Evolutionary conservation across 2,888 invertebrate species (phyloP), one percentile per base, ranked within the genome.

Genomic region (Caenorhabditis sp.): DNA sequence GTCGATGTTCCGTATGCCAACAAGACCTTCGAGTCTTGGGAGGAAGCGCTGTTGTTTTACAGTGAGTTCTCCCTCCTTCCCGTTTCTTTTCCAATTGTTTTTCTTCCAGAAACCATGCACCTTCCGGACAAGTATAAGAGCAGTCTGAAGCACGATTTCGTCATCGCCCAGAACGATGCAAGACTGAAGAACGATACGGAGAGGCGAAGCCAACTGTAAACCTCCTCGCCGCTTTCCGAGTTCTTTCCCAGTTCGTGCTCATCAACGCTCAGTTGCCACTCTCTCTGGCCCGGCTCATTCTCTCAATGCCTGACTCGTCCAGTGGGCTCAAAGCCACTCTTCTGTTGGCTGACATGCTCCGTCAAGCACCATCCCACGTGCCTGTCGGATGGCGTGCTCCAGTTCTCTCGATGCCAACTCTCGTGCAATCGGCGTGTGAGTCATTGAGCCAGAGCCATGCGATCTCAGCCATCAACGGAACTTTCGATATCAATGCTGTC

Each of bases 321-420:
- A 78, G 79, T 37, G 77, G 83, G 9, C 52, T 88, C 11, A 87
- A 87, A 71, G 88, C 87, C 0, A 86, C 87, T 1, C 77, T 88
- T 1, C 77, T 88, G 9, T 71, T 88, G 41, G 76, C 84, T 15
- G 87, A 88, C 58, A 71, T 88, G 50, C 65, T 86, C 9, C 65
- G 83, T 45, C 78, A 84, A 78, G 71, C 79, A 26, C 79, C 85
- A 2, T 79, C 85, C 5, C 77, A 84, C 20, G 78, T 87, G 24
- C 87, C 87, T 2, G 72, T 72, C 30, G 83, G 85, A 35, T 85
- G 82, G 82, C 70, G 85, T 4, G 74, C 81, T 8, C 73, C 68
- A 1, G 78, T 85, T 6, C 77, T 86, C 41, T 80, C 83, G 17
- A 78, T 83, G 43, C 85, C 87, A 15, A 79, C 80, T 3, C 63